Base-by-base conservation (phyloP, 2,113 vertebrate genomes). In the Xerus inauris region DNA sequence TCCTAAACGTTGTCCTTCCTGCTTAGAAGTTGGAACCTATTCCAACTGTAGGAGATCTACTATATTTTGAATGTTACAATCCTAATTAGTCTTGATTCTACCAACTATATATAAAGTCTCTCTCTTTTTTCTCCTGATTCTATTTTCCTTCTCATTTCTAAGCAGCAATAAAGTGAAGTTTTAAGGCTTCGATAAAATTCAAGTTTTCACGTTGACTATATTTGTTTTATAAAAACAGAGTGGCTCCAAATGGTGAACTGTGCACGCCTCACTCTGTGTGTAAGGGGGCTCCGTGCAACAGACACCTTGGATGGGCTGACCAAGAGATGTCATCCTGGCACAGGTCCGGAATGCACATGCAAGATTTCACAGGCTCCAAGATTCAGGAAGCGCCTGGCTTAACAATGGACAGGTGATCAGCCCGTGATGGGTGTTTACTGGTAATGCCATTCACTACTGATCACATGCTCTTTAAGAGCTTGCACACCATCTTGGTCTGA, bases 221-320 rank as follows among this genome's bases (percentile, higher is more conserved):
- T 62, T 51, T 87, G n/a, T 57, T 90, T 65, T 69, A 19, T 71
- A 28, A 64, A 89, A 86, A 64, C 45, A 77, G 47, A 77, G 72
- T 1, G 3, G 4, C 22, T 67, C 32, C 20, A 14, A 20, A 35
- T 26, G 3, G 4, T 28, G 32, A 24, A 38, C 54, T 4, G 3
- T n/a, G 49, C 77, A 35, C 19, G 49, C 6, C 42, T 72, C 49
- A 83, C 12, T 85, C 3, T 28, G 1, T 40, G 12, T 14, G 17
- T n/a, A n/a, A 69, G 35, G 20, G 65, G 30, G 24, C 26, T 26
- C 38, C 57, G 54, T 1, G 0, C 2, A 14, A 16, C 32, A 62
- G 57, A n/a, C 14, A 20, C 42, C 77, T 51, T 8, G 17, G n/a
- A 24, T 75, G 30, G 14, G 45, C 8, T 54, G 59, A 71, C 67